Evolutionary conservation across 2,888 invertebrate genomes (phyloP).

Genomic region (Steinernema scapterisci): DNA sequence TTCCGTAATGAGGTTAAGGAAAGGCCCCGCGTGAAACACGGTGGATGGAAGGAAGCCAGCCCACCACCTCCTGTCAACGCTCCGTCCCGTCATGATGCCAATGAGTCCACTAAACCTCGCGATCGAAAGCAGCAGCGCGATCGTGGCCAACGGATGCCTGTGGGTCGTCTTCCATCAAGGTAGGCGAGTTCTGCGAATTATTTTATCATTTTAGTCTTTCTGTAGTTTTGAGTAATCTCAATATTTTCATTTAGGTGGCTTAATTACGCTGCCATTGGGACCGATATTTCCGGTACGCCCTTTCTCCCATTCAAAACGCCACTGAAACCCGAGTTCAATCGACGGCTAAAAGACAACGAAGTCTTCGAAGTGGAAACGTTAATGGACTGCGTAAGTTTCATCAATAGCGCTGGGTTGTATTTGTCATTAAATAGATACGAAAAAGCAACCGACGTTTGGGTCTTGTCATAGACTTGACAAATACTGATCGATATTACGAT

Average conservation of each 20-base stretch:
- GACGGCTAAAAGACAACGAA: conserved; percentile 40
- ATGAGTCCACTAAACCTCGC: no score
- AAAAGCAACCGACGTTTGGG: conserved; percentile 64
- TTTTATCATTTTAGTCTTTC: no score
- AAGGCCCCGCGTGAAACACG: background rate
- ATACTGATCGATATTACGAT: conserved; percentile 68
- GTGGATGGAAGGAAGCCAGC: no score
- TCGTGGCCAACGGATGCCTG: no score
- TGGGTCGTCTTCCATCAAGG: background rate
- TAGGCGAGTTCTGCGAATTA: no score
- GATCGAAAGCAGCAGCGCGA: no score
- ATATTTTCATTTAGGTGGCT: conserved; percentile 67
- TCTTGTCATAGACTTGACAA: conserved; percentile 70
- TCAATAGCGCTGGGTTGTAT: background rate
- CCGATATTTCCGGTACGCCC: conserved; percentile 76
- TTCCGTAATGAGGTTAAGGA: background rate
- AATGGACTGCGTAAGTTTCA: conserved; percentile 48
- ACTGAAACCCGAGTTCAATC: conserved; percentile 60
- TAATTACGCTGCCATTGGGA: conserved; percentile 71
- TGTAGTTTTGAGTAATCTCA: background rate
- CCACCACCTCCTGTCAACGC: no score
- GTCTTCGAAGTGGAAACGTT: conserved; percentile 53
- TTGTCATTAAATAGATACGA: conserved; percentile 45
- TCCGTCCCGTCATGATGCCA: no score
- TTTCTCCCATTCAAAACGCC: conserved; percentile 81